phyloP scores from a whole-genome alignment of 2,888 invertebrate species.

The Zygogramma bicolorata region DNA sequence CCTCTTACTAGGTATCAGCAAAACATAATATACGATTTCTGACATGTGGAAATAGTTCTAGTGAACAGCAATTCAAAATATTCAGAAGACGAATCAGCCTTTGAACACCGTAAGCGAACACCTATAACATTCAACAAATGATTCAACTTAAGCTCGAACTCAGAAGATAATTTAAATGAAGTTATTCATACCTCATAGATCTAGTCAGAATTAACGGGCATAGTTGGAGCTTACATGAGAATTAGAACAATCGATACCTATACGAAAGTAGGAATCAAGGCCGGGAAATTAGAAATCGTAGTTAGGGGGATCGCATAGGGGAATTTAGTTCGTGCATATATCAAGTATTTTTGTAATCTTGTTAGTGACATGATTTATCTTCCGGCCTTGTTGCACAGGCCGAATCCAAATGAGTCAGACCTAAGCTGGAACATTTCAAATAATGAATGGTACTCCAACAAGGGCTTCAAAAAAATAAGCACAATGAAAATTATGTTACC shows the following conservation, averaged over 20 bases:
- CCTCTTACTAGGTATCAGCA: no score
- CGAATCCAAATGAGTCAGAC: neutral
- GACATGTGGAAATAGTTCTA: neutral
- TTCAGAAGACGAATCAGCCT: neutral
- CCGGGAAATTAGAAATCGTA: slow-evolving; percentile 44
- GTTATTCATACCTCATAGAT: slow-evolving; percentile 44
- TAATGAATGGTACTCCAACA: no score
- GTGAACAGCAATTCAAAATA: neutral
- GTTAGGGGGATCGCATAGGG: slow-evolving; percentile 30
- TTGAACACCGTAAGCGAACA: neutral
- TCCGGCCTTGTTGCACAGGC: neutral
- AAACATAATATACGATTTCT: no score
- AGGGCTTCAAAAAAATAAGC: no score
- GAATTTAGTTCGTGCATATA: slow-evolving; percentile 14
- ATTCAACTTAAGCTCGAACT: neutral
- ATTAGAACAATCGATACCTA: slow-evolving; percentile 54
- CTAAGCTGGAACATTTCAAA: neutral
- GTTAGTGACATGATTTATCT: slow-evolving; percentile 1
- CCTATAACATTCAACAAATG: slow-evolving; percentile 1
- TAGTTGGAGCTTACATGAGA: slow-evolving; percentile 53
- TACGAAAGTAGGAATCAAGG: slow-evolving; percentile 56
- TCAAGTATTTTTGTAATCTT: slow-evolving; percentile 10
- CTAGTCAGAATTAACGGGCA: slow-evolving; percentile 49
- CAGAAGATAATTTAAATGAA: slow-evolving; percentile 40
- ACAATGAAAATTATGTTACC: no score